A percentile compares a stretch with the other conserved stretches of the same genome.
These are phyloP conservation scores for Ophioninae sp. DNA, from an alignment of 2,888 invertebrate species.

Conservation along the genomic window DNA sequence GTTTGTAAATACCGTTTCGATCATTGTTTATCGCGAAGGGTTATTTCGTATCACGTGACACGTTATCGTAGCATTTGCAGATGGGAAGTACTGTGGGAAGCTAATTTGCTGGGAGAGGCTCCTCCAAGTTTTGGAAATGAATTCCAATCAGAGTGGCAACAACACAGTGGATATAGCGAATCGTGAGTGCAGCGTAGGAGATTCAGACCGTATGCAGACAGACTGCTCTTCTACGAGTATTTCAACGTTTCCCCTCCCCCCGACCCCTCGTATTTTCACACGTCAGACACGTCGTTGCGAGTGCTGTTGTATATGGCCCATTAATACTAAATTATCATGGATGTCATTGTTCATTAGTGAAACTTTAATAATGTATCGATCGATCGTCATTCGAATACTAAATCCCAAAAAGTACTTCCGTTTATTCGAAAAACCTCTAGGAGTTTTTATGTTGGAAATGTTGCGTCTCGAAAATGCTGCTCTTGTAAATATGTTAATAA, in stretches of 20 bases:
- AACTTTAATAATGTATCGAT: neutral
- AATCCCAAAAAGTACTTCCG: neutral
- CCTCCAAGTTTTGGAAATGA: conserved; percentile 32
- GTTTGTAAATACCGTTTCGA: neutral
- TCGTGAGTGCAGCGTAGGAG: conserved; percentile 29
- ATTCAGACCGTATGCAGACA: conserved; percentile 39
- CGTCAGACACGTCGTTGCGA: conserved; percentile 1
- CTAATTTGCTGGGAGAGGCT: conserved; percentile 11
- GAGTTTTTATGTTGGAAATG: neutral
- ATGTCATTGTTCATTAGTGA: neutral
- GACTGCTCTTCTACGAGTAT: conserved; percentile 12
- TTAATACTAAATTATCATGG: conserved; percentile 3
- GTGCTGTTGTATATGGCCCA: neutral
- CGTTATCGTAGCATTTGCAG: neutral
- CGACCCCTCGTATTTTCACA: neutral
- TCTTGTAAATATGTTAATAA: too few relatives aligned
- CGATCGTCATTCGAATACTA: neutral
- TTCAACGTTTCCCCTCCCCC: conserved; percentile 16
- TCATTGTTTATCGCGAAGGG: neutral
- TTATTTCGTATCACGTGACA: neutral
- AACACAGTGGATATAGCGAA: conserved; percentile 7
- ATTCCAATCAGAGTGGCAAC: conserved; percentile 43
- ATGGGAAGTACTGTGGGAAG: neutral
- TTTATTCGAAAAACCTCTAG: neutral
- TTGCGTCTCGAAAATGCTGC: too few relatives aligned